Conservation (phyloP, 1,140 invertebrate genomes). For the Eumaeus atala region DNA sequence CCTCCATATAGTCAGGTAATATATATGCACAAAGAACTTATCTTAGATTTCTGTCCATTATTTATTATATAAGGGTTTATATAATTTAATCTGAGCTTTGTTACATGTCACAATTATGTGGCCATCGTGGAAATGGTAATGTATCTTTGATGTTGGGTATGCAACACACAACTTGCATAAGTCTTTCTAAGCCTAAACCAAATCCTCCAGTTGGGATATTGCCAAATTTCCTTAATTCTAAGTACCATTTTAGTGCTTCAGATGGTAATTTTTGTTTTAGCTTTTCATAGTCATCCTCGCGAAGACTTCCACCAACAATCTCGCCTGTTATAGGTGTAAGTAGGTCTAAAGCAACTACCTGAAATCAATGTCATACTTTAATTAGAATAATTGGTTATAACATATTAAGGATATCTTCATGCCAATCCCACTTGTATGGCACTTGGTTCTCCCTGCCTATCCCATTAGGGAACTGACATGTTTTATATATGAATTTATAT, state of each 20-base stretch:
- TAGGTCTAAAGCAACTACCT: conserved; percentile 87
- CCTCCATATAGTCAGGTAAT: too few species aligned
- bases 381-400: not conserved
- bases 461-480: too few species aligned
- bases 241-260: conserved; percentile 87
- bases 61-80: conserved; percentile 6
- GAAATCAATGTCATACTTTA: conserved; percentile 25
- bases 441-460: too few species aligned
- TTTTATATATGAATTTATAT: too few species aligned
- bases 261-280: conserved; percentile 80
- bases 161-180: conserved; percentile 87
- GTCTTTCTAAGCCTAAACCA: conserved; percentile 96
- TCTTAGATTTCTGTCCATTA: not conserved
- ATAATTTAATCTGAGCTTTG: not conserved
- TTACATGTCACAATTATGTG: conserved; percentile 80
- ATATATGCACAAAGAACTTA: too few species aligned
- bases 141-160: conserved; percentile 94
- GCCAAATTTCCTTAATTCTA: conserved; percentile 92
- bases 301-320: conserved; percentile 93
- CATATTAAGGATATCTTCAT: not conserved
- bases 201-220: conserved; percentile 93
- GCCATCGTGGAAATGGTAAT: conserved; percentile 95
- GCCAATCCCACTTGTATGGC: too few species aligned
- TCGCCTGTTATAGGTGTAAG: conserved; percentile 92
- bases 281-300: conserved; percentile 85